Evolutionary conservation across 2,888 invertebrate species (phyloP), one percentile per base, ranked within the genome.

Genomic region (Macropis europaea): DNA sequence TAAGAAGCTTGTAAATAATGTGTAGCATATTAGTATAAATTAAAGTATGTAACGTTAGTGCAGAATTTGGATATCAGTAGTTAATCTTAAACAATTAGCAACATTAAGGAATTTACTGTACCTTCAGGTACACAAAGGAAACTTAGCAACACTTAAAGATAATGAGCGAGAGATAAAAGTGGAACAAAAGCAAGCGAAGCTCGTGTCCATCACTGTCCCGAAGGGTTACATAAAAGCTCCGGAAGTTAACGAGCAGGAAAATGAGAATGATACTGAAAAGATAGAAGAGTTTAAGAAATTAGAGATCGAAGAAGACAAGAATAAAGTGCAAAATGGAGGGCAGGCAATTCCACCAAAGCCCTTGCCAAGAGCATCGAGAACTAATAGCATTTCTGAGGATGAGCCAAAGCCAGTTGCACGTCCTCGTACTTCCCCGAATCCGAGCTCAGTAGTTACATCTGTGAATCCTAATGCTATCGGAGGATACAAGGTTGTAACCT

Each of bases 401-500:
- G 92, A 90, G 68, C 94, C 95, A 11, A 94, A 94, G 84, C 93
- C 93, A 5, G 92, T 93, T 36, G 93, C 93, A 69, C 91, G 93
- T 84, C 95, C 96, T 4, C 92, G 96, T 88, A 95, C 95, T 11
- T 93, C 93, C 0, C 90, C 92, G 13, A 90, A 91, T 63, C 92
- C 93, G 2, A 88, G 89, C 64, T 85, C 90, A 11, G 92, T 93
- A 54, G 92, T 93, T 42, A 93, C 94, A 38, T 92, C 92, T 42
- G 92, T 92, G 73, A 92, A 91, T 86, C 92, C 92, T 45, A 91
- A 91, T 80, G 86, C 90, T 72, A 90, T 91, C 66, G 92, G 92
- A 78, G 94, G 95, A 89, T 96, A 96, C 88, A 96, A 96, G 96
- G 96, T 96, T 91, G 81, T 82, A 77, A 68, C 57, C 42, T 67